Conservation (phyloP, 2,113 vertebrate species). For the Tragelaphus imberbis region DNA sequence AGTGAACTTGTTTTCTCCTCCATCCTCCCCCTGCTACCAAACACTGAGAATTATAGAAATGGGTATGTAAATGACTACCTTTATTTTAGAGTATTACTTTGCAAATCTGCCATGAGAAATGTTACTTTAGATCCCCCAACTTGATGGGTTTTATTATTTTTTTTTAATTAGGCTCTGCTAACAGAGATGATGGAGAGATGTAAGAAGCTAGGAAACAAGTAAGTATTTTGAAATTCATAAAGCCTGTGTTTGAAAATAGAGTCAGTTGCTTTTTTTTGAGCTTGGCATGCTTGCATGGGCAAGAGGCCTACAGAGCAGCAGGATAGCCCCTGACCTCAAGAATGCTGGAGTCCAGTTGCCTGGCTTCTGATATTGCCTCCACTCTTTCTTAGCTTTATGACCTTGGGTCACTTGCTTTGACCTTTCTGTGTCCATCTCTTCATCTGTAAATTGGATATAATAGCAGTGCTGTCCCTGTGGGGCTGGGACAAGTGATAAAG, state of each 20-base stretch:
- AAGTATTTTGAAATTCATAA: constrained; percentile 72
- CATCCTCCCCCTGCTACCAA: neutral
- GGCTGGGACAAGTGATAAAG: neutral
- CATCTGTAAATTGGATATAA: neutral
- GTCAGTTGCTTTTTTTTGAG: neutral
- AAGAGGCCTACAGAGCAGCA: neutral
- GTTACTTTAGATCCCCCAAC: neutral
- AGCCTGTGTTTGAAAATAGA: neutral
- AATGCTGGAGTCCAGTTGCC: neutral
- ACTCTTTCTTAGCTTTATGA: neutral
- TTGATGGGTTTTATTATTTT: constrained; percentile 52
- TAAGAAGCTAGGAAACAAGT: constrained; percentile 97
- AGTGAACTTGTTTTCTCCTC: neutral
- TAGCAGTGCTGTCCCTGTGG: neutral
- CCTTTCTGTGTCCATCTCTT: neutral
- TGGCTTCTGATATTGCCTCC: neutral
- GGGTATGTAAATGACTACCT: neutral
- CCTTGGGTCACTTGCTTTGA: neutral
- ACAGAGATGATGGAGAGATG: constrained; percentile 99
- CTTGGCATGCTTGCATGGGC: neutral
- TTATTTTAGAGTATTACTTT: neutral
- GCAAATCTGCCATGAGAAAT: neutral
- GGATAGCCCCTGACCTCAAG: neutral
- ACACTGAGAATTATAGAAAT: neutral
- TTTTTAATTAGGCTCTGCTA: constrained; percentile 83